Base-by-base conservation (phyloP, 2,113 vertebrate species). In the Anoplopoma fimbria region DNA sequence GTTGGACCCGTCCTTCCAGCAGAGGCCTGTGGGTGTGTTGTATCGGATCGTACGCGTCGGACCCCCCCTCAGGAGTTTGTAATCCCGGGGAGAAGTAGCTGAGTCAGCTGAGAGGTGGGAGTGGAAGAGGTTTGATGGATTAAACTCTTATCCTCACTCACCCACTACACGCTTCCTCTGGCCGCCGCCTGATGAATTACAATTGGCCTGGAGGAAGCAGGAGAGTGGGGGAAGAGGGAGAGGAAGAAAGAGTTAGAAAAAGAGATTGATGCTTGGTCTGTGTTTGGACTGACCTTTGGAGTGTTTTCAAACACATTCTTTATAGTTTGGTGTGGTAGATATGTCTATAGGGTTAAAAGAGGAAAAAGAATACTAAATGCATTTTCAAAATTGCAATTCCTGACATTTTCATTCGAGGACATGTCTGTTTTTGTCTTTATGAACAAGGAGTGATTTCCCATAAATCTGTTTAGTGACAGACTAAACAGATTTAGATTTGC, bases 81-180 rank as follows among this genome's bases (percentile, higher is more conserved):
- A 92, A 92, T 90, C 91, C 92, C n/a, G 4, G 14, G 25, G 79
- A 73, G 84, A 77, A 91, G 82, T 77, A 89, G 91, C 89, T 57
- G 91, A 92, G 91, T 93, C 92, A 94, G 93, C 89, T 73, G 45
- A 9, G 40, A 53, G 42, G 81, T 81, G 84, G 85, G 82, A 85
- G 74, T 85, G 80, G 83, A 83, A 82, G 80, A 77, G 85, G 91
- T 91, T 90, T 93, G 92, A 94, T 93, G 87, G 92, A 94, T 93
- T 93, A 90, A 93, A 92, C 86, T 85, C 87, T 92, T 87, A 91
- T 93, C 86, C 87, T 80, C 82, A 55, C 78, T 92, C 86, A 90
- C 77, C 79, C 83, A 69, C 84, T 70, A 55, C 79, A 80, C 14
- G 69, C 81, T 87, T 92, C 80, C 77, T 74, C 77, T 74, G 67